Evolutionary conservation across 2,113 vertebrate species (phyloP).

Genomic region (Mus pahari): DNA sequence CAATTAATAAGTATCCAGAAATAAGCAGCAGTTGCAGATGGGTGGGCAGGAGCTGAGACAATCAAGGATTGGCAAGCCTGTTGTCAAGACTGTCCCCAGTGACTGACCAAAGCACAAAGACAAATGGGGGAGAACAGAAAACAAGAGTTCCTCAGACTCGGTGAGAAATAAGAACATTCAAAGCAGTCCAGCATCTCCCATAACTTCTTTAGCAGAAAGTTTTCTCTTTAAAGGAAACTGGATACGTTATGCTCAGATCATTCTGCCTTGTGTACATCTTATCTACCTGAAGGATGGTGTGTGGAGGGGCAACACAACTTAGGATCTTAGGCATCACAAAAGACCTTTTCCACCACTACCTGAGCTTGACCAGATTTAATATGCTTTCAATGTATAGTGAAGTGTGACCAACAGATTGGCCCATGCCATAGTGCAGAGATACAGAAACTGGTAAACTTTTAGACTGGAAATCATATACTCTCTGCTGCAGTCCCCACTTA

Average conservation of each 20-base stretch:
- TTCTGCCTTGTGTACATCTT: neutral
- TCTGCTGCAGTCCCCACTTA: neutral
- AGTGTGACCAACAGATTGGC: neutral
- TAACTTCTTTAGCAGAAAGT: neutral
- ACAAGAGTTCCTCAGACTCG: neutral
- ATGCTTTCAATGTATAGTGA: neutral
- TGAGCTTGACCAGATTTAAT: neutral
- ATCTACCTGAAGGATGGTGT: neutral
- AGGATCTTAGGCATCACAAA: neutral
- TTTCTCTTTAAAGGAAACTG: neutral
- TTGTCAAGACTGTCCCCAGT: neutral
- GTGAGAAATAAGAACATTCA: neutral
- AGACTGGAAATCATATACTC: neutral
- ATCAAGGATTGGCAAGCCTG: neutral
- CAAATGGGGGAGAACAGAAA: neutral
- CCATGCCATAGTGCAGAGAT: neutral
- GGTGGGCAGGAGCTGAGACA: neutral
- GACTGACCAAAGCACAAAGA: neutral
- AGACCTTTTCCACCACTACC: neutral
- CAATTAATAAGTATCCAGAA: neutral
- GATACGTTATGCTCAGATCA: neutral
- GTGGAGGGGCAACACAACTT: neutral
- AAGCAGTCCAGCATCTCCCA: neutral
- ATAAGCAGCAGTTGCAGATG: fast-evolving
- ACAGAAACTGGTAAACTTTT: neutral